Percentiles rank a stretch among this genome's conserved stretches.
Evolutionary conservation across 2,888 invertebrate species (phyloP).

Genomic region (Idaea aversata): DNA sequence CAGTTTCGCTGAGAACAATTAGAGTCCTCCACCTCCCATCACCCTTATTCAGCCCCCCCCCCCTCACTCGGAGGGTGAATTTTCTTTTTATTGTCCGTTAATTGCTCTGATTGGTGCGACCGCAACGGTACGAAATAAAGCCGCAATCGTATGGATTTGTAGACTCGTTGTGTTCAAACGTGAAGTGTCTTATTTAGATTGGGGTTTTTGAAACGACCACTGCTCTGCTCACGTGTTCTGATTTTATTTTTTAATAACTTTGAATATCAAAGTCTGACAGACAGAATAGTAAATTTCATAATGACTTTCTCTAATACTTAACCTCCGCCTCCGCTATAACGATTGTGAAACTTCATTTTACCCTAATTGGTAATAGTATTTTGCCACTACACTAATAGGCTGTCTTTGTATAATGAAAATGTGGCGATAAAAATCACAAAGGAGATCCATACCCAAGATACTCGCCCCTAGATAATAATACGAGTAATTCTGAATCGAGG

Average conservation of each 20-base stretch:
- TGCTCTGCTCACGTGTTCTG: neutral
- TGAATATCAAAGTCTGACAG: neutral
- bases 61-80: slow-evolving; percentile 40
- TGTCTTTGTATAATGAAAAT: no score
- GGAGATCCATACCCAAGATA: neutral
- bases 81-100: slow-evolving; percentile 63
- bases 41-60: slow-evolving; percentile 19
- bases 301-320: no score
- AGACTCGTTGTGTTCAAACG: slow-evolving; percentile 48
- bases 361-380: no score
- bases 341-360: no score
- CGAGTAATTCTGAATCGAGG: neutral
- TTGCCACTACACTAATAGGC: no score
- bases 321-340: no score
- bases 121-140: slow-evolving; percentile 62
- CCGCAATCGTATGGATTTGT: slow-evolving; percentile 57
- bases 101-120: slow-evolving; percentile 71
- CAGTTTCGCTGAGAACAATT: slow-evolving; percentile 44
- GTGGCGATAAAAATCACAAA: neutral
- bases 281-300: neutral
- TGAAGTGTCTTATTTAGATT: slow-evolving; percentile 53
- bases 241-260: neutral
- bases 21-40: slow-evolving; percentile 37
- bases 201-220: slow-evolving; percentile 45
- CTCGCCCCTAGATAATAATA: neutral